Conservation (phyloP, 2,113 vertebrate genomes). For the Phyllostomus discolor region DNA sequence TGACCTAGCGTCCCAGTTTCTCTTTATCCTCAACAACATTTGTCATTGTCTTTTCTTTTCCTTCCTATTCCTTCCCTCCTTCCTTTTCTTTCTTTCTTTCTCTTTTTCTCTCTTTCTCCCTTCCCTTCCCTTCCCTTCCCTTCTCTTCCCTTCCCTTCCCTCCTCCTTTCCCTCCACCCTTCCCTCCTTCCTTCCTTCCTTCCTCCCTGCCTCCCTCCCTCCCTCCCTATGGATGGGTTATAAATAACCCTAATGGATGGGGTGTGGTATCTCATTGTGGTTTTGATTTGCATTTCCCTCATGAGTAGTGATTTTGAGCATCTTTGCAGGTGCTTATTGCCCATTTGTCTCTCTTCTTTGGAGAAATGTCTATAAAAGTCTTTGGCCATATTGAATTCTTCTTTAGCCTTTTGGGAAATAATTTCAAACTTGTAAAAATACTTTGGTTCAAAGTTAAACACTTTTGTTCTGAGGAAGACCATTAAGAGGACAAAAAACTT, state of each 20-base stretch:
- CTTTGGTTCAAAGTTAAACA: background rate
- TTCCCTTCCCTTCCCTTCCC: too few species aligned
- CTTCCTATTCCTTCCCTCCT: too few species aligned
- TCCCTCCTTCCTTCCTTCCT: too few species aligned
- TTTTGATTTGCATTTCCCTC: background rate
- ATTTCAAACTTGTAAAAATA: background rate
- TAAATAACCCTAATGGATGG: background rate
- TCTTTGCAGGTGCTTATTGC: background rate
- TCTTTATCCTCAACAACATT: background rate
- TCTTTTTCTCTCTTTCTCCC: too few species aligned
- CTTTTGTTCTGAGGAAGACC: background rate
- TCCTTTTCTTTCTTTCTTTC: too few species aligned
- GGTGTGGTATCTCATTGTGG: background rate
- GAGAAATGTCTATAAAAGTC: background rate
- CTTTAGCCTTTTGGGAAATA: background rate
- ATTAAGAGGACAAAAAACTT: background rate
- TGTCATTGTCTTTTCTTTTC: background rate
- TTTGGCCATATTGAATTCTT: background rate
- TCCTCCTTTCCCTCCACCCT: accelerated
- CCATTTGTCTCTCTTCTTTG: background rate
- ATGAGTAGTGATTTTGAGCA: background rate
- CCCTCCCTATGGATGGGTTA: background rate
- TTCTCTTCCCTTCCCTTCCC: too few species aligned
- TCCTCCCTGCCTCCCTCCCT: too few species aligned
- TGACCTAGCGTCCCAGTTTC: background rate